Evolutionary conservation across 2,888 invertebrate genomes (phyloP), one percentile per base, ranked within the genome.

Genomic region (Octonoba sinensis): DNA sequence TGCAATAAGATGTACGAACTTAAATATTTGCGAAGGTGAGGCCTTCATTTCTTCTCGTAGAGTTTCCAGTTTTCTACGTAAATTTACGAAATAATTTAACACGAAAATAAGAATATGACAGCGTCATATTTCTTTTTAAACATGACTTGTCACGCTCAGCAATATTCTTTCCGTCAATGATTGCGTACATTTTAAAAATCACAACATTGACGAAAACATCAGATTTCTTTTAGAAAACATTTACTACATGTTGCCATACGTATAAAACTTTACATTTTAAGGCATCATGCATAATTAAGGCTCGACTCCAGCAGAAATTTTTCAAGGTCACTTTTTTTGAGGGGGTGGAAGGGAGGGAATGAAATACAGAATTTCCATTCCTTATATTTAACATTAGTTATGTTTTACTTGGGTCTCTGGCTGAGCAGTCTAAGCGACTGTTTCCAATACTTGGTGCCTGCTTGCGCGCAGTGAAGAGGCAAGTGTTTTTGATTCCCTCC

Each of bases 11-110:
- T 65, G 56, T 57, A 64, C 67, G n/a, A 62, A 82, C 82, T 82
- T 77, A 56, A 82, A 76, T 67, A 82, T 82, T 72, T 82, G 82
- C 49, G 82, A 76, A 76, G 82, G 82, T 67, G 76, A 82, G 71
- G 76, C 82, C 72, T 82, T 82, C 82, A 82, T 82, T 27, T 82
- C 75, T 27, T 82, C 75, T 46, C 69, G 22, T 22, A 66, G 59
- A 59, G 70, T 59, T 82, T 82, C 81, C 81, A 82, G 81, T 27
- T 74, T 82, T 59, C 56, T 65, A 78, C 51, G 71, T 27, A n/a
- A 77, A 60, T 3, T 47, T 36, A 36, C 36, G 8, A 36, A 36
- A 36, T 36, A 36, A 36, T 36, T 36, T 36, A 36, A 36, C 6
- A 36, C 36, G 36, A 36, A 36, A 36, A 36, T 36, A 36, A 36